Percentiles rank a stretch among this genome's conserved stretches.
Evolutionary conservation across 2,888 invertebrate genomes (phyloP).

Genomic region (Melolontha melolontha): DNA sequence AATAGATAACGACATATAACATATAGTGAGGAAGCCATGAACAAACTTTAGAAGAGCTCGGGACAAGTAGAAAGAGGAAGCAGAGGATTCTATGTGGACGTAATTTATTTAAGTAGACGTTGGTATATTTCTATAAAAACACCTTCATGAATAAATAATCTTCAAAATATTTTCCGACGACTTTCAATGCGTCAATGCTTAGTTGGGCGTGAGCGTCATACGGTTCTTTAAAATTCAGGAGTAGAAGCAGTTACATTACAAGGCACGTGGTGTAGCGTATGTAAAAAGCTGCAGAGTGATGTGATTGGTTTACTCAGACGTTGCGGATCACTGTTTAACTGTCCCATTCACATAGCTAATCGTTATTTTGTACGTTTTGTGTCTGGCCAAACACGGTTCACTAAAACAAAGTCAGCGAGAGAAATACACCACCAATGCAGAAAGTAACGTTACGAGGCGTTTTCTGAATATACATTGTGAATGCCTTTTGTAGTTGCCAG

Average conservation of each 20-base stretch:
- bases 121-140: no score
- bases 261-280: conserved; percentile 50
- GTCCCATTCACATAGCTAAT: conserved; percentile 56
- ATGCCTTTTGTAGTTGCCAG: conserved; percentile 21
- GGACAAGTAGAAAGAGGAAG: no score
- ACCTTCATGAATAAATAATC: no score
- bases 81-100: no score
- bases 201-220: no score
- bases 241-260: conserved; percentile 50
- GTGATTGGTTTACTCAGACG: conserved; percentile 58
- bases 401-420: conserved; percentile 50
- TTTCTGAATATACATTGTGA: conserved; percentile 20
- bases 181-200: no score
- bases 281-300: conserved; percentile 56
- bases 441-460: conserved; percentile 27
- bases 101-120: no score
- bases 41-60: no score
- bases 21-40: no score
- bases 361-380: conserved; percentile 54
- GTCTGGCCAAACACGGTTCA: conserved; percentile 51
- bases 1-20: no score
- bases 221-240: no score
- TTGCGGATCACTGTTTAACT: conserved; percentile 58
- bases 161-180: no score
- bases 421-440: conserved; percentile 41